Evolutionary conservation across 1,140 invertebrate species (phyloP).

Genomic region (Leptoteleia sp.): DNA sequence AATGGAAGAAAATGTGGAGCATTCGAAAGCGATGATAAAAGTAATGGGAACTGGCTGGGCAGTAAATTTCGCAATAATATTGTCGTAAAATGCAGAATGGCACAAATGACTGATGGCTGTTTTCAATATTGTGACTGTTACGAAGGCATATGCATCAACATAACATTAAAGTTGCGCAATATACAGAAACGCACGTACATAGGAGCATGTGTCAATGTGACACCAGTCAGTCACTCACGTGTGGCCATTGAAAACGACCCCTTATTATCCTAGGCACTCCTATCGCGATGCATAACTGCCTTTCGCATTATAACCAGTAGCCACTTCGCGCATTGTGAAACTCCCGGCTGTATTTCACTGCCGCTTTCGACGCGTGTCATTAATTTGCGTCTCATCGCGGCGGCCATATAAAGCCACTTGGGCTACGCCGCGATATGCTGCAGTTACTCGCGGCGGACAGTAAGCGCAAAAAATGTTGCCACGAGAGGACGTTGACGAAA

Average conservation of each 20-base stretch:
- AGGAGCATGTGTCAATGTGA: slow-evolving; percentile 66
- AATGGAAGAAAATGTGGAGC: no score
- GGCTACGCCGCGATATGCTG: slow-evolving; percentile 49
- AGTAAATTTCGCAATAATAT: no score
- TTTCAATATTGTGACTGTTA: slow-evolving; percentile 58
- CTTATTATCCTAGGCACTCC: slow-evolving; percentile 64
- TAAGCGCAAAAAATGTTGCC: slow-evolving; percentile 33
- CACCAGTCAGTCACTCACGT: slow-evolving; percentile 68
- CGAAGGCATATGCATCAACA: slow-evolving; percentile 46
- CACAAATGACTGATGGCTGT: no score
- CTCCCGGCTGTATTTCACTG: slow-evolving; percentile 66
- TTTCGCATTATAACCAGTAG: slow-evolving; percentile 61
- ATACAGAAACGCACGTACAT: slow-evolving; percentile 42
- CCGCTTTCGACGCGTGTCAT: slow-evolving; percentile 69
- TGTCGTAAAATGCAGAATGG: no score
- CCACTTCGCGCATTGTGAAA: slow-evolving; percentile 67
- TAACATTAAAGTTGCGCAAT: slow-evolving; percentile 53
- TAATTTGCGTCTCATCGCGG: slow-evolving; percentile 69
- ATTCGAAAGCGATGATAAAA: no score
- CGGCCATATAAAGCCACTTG: slow-evolving; percentile 62
- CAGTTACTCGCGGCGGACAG: slow-evolving; percentile 40
- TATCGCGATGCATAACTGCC: slow-evolving; percentile 61
- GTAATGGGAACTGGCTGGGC: no score
- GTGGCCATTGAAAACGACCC: slow-evolving; percentile 67
- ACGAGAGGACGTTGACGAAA: slow-evolving; percentile 58